Percentiles rank a stretch among this genome's conserved stretches.
phyloP scores from a whole-genome alignment of 2,113 vertebrate genomes.

The Melanocharis versteri region DNA sequence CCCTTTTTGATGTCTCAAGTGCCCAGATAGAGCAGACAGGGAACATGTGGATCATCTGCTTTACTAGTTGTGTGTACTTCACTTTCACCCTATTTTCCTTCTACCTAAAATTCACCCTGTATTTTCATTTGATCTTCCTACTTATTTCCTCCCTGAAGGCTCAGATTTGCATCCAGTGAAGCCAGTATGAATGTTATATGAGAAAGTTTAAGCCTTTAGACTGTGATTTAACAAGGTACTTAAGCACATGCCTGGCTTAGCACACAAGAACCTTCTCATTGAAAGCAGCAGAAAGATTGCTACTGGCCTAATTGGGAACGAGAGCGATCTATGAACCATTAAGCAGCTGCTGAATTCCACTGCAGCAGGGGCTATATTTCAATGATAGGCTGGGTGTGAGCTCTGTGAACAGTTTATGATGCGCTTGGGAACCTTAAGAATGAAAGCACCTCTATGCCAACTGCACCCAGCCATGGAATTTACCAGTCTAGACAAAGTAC shows the following conservation, averaged over 20 bases:
- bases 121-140: slow-evolving; percentile 11
- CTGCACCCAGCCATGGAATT: background rate
- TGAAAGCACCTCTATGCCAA: background rate
- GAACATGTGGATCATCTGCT: slow-evolving; percentile 6
- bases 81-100: background rate
- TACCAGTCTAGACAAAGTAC: background rate
- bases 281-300: slow-evolving; percentile 22
- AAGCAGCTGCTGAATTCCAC: slow-evolving; percentile 16
- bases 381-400: background rate
- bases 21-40: background rate
- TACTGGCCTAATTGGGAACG: slow-evolving; percentile 21
- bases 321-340: background rate
- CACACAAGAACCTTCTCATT: background rate
- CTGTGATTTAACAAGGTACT: slow-evolving; percentile 41
- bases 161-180: slow-evolving; percentile 13
- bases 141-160: slow-evolving; percentile 1
- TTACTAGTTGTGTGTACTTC: background rate
- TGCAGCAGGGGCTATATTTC: background rate
- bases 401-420: background rate
- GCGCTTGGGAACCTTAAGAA: slow-evolving; percentile 6
- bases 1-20: background rate
- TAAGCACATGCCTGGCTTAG: slow-evolving; percentile 17
- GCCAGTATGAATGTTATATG: background rate
- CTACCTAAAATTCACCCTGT: background rate
- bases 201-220: slow-evolving; percentile 36